Base-by-base conservation (phyloP, 2,113 vertebrate species). In the Lipotes vexillifer region DNA sequence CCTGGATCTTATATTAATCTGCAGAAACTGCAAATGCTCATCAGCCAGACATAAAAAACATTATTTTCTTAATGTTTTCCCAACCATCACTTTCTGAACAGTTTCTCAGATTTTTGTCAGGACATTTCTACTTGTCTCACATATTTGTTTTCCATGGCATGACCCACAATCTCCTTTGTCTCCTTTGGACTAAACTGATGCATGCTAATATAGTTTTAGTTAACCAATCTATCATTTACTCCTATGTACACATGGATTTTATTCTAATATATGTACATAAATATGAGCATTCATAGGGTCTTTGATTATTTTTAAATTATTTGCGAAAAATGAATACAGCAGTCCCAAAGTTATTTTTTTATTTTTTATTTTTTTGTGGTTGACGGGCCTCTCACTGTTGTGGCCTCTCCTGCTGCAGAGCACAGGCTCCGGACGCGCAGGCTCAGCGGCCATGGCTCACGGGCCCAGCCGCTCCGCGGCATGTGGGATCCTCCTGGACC, bases 1-100 rank as follows among this genome's bases (percentile, higher is more conserved):
- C 18, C 41, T 94, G 36, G 41, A 82, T 25, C 0, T 96, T 97
- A 13, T 33, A 87, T 49, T 63, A 89, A 97, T 36, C 84, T 46
- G 3, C 29, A 95, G 14, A 68, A 80, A 41, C 78, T 97, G 69
- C 71, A 98, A 96, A 95, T 91, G 23, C 1, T 38, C 68, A 52
- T 38, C 66, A 85, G 61, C 2, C 71, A 49, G 7, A 59, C 31
- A 23, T 57, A 71, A 49, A 46, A 75, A 41, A 85, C 27, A 61
- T 38, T 63, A 21, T 92, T 96, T 88, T 88, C 31, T 77, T 84
- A 29, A 8, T 83, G 3, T 74, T 95, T 38, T 80, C 13, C 6
- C 5, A 91, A 52, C 6, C 12, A 94, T 12, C 11, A 46, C 6
- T 5, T 49, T 21, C 29, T 20, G 68, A 46, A 14, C 12, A 69